A percentile compares a stretch with the other conserved stretches of the same genome.
These are phyloP conservation scores for Myotis lucifugus DNA, from an alignment of 2,113 vertebrate species.

Conservation along the genomic window DNA sequence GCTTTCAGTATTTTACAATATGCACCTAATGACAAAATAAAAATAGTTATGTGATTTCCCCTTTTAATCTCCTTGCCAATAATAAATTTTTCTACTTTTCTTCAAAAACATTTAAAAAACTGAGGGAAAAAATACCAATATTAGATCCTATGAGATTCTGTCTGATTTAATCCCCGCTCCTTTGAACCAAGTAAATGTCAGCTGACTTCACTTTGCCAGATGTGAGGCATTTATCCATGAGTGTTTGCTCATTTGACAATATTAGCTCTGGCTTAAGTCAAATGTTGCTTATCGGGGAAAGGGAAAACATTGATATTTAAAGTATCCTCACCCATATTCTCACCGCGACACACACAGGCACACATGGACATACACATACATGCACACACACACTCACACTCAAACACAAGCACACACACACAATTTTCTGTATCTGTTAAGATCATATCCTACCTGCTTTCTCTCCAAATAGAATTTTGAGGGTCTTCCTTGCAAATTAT, in stretches of 20 bases:
- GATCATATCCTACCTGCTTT: neutral
- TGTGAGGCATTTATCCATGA: conserved; percentile 75
- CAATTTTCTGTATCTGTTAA: neutral
- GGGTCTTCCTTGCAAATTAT: neutral
- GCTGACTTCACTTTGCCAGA: conserved; percentile 80
- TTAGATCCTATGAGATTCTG: conserved; percentile 64
- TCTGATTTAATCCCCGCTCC: conserved; percentile 69
- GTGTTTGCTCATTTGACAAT: conserved; percentile 76
- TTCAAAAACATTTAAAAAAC: conserved; percentile 47
- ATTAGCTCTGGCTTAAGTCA: conserved; percentile 81
- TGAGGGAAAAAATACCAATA: neutral
- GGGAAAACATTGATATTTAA: conserved; percentile 66
- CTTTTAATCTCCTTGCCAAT: neutral
- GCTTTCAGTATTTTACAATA: neutral
- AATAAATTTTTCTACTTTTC: neutral
- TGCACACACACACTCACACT: too few species aligned
- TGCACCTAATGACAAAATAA: neutral
- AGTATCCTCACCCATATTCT: neutral
- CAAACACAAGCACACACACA: neutral
- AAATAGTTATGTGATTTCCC: neutral
- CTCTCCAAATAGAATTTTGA: neutral
- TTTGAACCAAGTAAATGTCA: conserved; percentile 81
- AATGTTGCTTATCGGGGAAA: conserved; percentile 71
- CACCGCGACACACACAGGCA: neutral
- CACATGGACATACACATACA: neutral